Evolutionary conservation across 2,888 invertebrate genomes (phyloP).

Genomic region (Athalia rosae): DNA sequence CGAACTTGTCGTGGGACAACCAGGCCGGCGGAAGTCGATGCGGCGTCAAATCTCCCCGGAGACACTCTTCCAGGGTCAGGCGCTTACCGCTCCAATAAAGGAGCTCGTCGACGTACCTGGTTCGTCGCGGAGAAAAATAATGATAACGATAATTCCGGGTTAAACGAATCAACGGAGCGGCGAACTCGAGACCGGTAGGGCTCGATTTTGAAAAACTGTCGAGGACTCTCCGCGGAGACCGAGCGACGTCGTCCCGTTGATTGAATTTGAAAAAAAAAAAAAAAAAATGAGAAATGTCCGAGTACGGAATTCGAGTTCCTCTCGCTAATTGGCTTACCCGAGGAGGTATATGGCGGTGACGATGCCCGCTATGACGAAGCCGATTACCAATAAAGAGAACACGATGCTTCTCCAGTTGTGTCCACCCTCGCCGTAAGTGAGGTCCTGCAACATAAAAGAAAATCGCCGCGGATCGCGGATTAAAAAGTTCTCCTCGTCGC

Average conservation of each 20-base stretch:
- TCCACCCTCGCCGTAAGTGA: constrained; percentile 85
- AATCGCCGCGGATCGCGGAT: neutral
- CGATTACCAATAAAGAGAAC: constrained; percentile 90
- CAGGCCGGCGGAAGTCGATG: constrained; percentile 86
- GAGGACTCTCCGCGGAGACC: neutral
- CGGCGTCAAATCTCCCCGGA: constrained; percentile 85
- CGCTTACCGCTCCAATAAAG: constrained; percentile 92
- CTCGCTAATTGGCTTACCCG: constrained; percentile 76
- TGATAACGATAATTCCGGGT: neutral
- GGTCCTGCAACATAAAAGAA: constrained; percentile 78
- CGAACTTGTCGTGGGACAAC: constrained; percentile 88
- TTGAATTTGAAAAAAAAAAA: too few relatives aligned
- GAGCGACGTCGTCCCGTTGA: too few relatives aligned
- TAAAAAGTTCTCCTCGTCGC: too few relatives aligned
- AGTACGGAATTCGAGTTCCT: too few relatives aligned
- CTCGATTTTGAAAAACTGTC: neutral
- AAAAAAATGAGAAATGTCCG: too few relatives aligned
- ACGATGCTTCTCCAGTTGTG: constrained; percentile 93
- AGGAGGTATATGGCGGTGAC: constrained; percentile 92
- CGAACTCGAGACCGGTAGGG: too few relatives aligned
- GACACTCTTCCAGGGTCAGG: constrained; percentile 89
- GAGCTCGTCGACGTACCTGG: constrained; percentile 91
- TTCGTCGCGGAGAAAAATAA: neutral
- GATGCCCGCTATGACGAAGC: constrained; percentile 90
- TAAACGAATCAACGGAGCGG: neutral